Evolutionary conservation across 1,140 invertebrate genomes (phyloP).

Genomic region (Coelopa frigida): DNA sequence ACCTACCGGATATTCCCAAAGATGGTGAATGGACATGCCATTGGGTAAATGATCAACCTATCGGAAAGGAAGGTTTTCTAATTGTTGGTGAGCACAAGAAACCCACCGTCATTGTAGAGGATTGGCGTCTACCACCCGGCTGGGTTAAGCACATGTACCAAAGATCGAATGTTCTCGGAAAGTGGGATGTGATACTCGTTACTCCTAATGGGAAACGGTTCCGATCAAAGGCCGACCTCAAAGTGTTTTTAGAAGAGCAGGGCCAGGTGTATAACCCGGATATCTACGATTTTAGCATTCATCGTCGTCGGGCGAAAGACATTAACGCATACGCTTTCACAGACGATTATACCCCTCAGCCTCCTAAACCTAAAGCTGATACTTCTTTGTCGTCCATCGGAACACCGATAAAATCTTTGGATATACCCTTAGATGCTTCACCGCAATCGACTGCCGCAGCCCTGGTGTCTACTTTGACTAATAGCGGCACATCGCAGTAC

Average conservation of each 20-base stretch:
- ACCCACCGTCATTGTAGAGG: conserved; percentile 60
- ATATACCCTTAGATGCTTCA: conserved; percentile 3
- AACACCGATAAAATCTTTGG: neutral
- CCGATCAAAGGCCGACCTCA: conserved; percentile 54
- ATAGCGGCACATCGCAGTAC: conserved; percentile 18
- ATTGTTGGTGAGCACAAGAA: conserved; percentile 46
- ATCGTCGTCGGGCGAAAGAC: conserved; percentile 49
- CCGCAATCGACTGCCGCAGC: neutral
- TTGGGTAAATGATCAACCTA: conserved; percentile 57
- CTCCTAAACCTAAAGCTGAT: conserved; percentile 24
- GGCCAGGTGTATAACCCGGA: conserved; percentile 48
- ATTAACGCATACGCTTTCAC: conserved; percentile 49
- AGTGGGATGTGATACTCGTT: conserved; percentile 72
- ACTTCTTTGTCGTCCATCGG: conserved; percentile 12
- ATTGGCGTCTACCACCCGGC: conserved; percentile 60
- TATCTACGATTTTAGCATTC: conserved; percentile 55
- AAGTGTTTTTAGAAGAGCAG: conserved; percentile 50
- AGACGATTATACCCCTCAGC: conserved; percentile 35
- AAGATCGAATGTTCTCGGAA: conserved; percentile 60
- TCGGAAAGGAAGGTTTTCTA: conserved; percentile 49
- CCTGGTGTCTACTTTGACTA: neutral
- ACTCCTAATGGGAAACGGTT: conserved; percentile 56
- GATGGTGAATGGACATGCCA: conserved; percentile 53
- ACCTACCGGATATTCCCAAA: conserved; percentile 34
- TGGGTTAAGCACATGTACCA: conserved; percentile 72